phyloP scores from a whole-genome alignment of 2,797 vertebrate genomes.

The Poeciliopsis presidionis region DNA sequence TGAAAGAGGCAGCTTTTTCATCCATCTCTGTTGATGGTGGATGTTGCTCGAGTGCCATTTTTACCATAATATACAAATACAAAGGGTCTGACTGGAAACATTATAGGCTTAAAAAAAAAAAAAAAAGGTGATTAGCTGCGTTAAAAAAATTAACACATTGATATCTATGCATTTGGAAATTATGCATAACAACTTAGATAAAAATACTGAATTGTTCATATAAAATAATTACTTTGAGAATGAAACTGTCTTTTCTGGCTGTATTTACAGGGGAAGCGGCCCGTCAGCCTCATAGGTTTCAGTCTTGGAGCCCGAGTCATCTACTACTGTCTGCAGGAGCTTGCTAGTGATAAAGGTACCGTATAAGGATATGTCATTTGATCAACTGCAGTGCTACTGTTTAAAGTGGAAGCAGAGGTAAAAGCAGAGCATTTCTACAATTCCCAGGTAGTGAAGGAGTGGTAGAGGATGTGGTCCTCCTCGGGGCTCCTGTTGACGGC shows the following conservation, averaged over 20 bases:
- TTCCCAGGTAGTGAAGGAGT: conserved; percentile 88
- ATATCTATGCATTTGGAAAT: background rate
- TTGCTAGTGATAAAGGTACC: conserved; percentile 92
- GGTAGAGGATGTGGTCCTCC: conserved; percentile 90
- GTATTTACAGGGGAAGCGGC: conserved; percentile 86
- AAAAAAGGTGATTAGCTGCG: too few relatives aligned
- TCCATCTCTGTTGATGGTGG: too few relatives aligned
- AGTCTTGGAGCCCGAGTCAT: conserved; percentile 97
- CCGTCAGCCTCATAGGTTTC: conserved; percentile 95
- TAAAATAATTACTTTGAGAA: background rate
- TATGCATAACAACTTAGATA: background rate
- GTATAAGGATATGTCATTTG: background rate
- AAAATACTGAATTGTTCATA: background rate
- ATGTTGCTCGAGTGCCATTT: too few relatives aligned
- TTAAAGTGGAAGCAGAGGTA: background rate
- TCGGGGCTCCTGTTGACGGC: conserved; percentile 95
- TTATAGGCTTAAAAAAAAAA: too few relatives aligned
- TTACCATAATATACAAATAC: too few relatives aligned
- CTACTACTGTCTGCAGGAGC: conserved; percentile 96
- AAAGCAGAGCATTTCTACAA: conserved; percentile 3
- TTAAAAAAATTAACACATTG: too few relatives aligned
- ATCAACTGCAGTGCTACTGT: background rate
- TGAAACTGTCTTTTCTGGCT: conserved; percentile 5
- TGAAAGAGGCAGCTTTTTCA: too few relatives aligned
- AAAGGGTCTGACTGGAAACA: too few relatives aligned